Evolutionary conservation across 2,797 vertebrate species (phyloP).

Genomic region (Poeciliopsis presidionis): DNA sequence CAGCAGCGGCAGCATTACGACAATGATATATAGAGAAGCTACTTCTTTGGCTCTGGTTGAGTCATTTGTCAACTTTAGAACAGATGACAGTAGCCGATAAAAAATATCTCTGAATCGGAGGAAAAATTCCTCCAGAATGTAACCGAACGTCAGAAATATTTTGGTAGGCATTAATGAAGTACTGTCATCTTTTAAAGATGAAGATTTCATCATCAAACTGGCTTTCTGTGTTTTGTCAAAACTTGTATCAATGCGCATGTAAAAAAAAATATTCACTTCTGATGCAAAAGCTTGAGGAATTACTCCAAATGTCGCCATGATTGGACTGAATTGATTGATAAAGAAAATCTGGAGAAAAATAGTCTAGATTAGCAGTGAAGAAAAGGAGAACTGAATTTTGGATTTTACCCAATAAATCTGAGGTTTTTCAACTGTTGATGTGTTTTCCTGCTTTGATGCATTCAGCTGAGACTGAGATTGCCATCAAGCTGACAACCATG

Average conservation of each 20-base stretch:
- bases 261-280: not conserved
- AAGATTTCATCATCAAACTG: not conserved
- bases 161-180: not conserved
- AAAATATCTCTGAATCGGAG: not conserved
- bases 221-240: not conserved
- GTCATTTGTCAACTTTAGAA: not conserved
- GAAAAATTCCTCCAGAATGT: not conserved
- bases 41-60: not conserved
- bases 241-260: not conserved
- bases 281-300: not conserved
- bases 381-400: not conserved
- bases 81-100: not conserved
- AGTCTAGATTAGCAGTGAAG: not conserved
- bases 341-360: not conserved
- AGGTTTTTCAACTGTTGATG: not conserved
- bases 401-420: not conserved
- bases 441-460: not conserved
- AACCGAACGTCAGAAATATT: not conserved
- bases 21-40: not conserved
- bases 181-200: not conserved
- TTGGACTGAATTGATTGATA: not conserved
- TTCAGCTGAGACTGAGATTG: not conserved
- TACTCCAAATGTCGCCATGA: not conserved
- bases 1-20: conserved; percentile 11
- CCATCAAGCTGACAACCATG: not conserved